Conservation (phyloP, 37 sponge, comb jelly and placozoan genomes). For the Chondrosia reniformis region DNA sequence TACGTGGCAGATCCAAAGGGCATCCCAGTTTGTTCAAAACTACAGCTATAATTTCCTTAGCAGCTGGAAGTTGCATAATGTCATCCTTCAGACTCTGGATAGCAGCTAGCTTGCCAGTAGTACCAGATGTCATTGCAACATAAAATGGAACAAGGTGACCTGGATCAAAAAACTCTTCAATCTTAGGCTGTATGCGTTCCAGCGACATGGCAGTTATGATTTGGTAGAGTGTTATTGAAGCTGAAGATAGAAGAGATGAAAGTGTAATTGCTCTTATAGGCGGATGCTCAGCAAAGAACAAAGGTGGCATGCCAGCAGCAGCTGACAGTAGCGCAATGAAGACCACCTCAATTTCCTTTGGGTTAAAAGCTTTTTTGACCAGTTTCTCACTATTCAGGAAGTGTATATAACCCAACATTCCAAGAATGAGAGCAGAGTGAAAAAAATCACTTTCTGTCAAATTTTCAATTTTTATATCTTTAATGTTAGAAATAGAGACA, state of each 20-base stretch:
- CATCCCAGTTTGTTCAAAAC: too few species aligned
- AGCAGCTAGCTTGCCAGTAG: not conserved
- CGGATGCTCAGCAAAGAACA: not conserved
- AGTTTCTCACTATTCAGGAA: too few species aligned
- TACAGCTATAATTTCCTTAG: too few species aligned
- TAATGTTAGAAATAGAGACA: too few species aligned
- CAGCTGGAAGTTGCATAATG: too few species aligned
- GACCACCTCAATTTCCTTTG: not conserved
- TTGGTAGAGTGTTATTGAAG: not conserved
- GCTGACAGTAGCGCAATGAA: not conserved
- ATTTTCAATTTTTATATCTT: too few species aligned
- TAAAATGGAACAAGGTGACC: slow-evolving; percentile 3
- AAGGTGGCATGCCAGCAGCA: slow-evolving; percentile 1
- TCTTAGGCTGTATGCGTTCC: not conserved
- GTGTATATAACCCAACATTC: too few species aligned
- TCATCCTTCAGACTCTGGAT: too few species aligned
- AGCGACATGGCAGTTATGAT: not conserved
- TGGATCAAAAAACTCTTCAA: slow-evolving; percentile 8
- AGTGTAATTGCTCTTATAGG: not conserved
- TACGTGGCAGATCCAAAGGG: too few species aligned
- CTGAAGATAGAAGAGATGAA: not conserved
- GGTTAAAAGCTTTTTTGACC: too few species aligned
- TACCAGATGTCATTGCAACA: not conserved
- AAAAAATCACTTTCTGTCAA: too few species aligned
- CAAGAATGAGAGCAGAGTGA: too few species aligned